Percentiles rank a stretch among this genome's conserved stretches.
Evolutionary conservation across 1,140 invertebrate species (phyloP).

Genomic region (Babylonia areolata): DNA sequence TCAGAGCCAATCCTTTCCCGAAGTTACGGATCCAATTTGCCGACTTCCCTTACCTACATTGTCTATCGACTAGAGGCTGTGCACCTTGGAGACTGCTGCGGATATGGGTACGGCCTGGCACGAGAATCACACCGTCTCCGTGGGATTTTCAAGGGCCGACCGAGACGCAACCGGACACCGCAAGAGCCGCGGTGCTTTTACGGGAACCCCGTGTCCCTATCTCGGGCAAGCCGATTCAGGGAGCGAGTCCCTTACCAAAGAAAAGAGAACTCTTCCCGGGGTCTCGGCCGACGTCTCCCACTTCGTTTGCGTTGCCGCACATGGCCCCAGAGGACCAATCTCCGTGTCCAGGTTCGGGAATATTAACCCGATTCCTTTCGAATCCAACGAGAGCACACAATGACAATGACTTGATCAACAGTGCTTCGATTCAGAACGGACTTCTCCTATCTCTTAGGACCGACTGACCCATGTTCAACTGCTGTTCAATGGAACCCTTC

Average conservation of each 20-base stretch:
- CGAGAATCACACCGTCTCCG: neutral
- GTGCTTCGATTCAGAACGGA: neutral
- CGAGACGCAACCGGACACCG: constrained; percentile 77
- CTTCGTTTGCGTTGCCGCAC: constrained; percentile 77
- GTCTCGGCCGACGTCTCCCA: constrained; percentile 84
- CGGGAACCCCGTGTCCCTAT: constrained; percentile 73
- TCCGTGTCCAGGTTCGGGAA: constrained; percentile 32
- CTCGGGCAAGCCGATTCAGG: constrained; percentile 79
- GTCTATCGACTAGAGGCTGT: neutral
- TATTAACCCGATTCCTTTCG: constrained; percentile 7
- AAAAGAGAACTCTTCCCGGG: constrained; percentile 88
- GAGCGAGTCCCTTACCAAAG: constrained; percentile 80
- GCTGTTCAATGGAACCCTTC: constrained; percentile 11
- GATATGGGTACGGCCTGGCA: neutral
- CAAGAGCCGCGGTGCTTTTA: constrained; percentile 70
- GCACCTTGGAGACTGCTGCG: neutral
- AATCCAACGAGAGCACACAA: neutral
- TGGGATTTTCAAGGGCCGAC: constrained; percentile 72
- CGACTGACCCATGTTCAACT: constrained; percentile 3
- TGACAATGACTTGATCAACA: neutral
- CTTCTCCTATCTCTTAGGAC: neutral
- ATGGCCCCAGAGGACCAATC: neutral
- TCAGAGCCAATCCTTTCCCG: constrained; percentile 87
- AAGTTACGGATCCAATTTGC: constrained; percentile 84
- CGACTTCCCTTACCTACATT: neutral